Evolutionary conservation across 1,140 invertebrate species (phyloP), one percentile per base, ranked within the genome.

Genomic region (Drosophila rufa): DNA sequence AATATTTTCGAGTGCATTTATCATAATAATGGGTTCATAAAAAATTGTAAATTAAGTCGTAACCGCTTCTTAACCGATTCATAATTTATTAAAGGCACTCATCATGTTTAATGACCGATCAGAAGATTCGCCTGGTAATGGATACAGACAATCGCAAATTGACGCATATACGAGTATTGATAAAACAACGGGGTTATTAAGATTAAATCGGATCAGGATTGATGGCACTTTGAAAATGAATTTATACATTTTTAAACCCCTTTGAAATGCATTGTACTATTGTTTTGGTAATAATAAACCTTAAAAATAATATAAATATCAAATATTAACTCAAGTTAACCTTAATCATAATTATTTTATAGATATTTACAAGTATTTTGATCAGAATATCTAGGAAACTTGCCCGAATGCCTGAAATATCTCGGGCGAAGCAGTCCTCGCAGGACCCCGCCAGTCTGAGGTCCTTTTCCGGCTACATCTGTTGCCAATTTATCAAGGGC

Each of bases 401-500:
- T 25, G 22, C 3, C 3, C 12, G 6, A 8, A 22, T 9, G 4
- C 51, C 5, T 3, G 3, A 12, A 36, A 4, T 22, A 1, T 7
- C 11, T 42, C 45, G 38, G 22, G 3, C 22, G 22, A 25, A 25
- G 22, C 22, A 25, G 3, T 4, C 22, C 22, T 25, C 22, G 3
- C 22, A 36, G 7, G 46, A 11, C 8, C 15, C 50, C 17, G 53
- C 53, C 36, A 8, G 33, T 40, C 36, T n/a, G 50, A 40, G 11
- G 58, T 22, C 48, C 14, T 70, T 67, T 56, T 70, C 42, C 48
- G 45, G 22, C 30, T 65, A 47, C 59, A 65, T 50, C 36, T 68
- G 66, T 15, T 67, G 48, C 60, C 67, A 53, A 67, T 55, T 59
- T 59, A 73, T 71, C 53, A 73, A 73, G 69, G 69, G 69, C 69